Conservation (phyloP, 2,113 vertebrate genomes). For the Thalassarche chlororhynchos region DNA sequence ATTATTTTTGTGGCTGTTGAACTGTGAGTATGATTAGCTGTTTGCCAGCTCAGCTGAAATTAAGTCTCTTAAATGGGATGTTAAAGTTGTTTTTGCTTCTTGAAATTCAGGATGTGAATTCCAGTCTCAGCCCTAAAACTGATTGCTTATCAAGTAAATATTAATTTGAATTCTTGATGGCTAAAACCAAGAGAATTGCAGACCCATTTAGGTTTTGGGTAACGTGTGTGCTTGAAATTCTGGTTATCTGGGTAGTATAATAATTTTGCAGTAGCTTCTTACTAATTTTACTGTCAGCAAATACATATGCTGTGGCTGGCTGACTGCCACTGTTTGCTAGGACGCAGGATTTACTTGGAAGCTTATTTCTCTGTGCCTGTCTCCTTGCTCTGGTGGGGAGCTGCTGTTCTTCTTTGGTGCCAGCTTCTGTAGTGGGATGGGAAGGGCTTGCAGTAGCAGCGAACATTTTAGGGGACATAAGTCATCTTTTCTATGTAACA, state of each 20-base stretch:
- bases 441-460: not conserved
- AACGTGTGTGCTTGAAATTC: not conserved
- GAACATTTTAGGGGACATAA: not conserved
- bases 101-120: not conserved
- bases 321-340: not conserved
- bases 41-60: not conserved
- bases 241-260: not conserved
- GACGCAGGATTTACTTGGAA: not conserved
- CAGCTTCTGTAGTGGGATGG: not conserved
- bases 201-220: not conserved
- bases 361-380: fast-evolving
- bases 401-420: not conserved
- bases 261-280: not conserved
- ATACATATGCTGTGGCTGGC: not conserved
- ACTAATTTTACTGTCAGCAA: not conserved
- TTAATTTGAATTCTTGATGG: not conserved
- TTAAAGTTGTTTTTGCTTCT: not conserved
- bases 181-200: not conserved
- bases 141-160: not conserved
- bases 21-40: not conserved
- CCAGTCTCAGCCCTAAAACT: not conserved
- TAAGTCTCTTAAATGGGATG: not conserved
- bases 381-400: not conserved
- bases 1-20: not conserved
- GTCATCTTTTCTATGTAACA: not conserved